Conservation (phyloP, 2,888 invertebrate genomes). For the Tromatobia lineatoria region DNA sequence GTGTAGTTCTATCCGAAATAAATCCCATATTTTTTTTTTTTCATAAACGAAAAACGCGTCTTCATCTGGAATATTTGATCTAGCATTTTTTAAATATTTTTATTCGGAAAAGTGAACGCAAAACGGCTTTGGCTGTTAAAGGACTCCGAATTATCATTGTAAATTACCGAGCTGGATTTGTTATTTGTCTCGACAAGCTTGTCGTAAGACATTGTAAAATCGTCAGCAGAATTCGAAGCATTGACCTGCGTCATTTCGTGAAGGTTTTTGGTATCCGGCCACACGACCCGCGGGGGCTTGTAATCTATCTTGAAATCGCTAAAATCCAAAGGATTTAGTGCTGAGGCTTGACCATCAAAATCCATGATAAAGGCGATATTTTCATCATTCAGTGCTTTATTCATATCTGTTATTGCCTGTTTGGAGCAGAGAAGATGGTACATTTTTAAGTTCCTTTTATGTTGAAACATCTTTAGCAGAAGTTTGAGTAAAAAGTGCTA, state of each 20-base stretch:
- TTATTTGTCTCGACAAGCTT: constrained; percentile 52
- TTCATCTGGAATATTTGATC: no score
- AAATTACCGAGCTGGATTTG: constrained; percentile 36
- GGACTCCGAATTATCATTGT: background rate
- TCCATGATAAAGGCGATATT: constrained; percentile 74
- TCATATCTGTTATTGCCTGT: constrained; percentile 85
- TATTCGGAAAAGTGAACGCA: no score
- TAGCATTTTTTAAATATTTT: no score
- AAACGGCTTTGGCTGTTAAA: background rate
- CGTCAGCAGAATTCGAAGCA: constrained; percentile 70
- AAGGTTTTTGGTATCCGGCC: constrained; percentile 78
- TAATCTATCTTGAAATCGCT: constrained; percentile 78
- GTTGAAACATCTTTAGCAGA: no score
- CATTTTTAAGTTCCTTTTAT: background rate
- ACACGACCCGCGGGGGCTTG: constrained; percentile 73
- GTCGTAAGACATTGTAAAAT: constrained; percentile 79
- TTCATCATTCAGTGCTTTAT: constrained; percentile 74
- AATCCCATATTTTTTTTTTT: background rate
- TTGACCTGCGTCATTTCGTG: constrained; percentile 76
- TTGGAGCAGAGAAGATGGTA: constrained; percentile 7
- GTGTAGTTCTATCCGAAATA: background rate
- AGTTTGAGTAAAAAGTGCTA: no score
- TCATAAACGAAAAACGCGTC: no score
- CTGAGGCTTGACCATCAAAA: constrained; percentile 58
- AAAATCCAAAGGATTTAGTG: constrained; percentile 45